These are phyloP conservation scores for Epinephelus cyanopodus DNA, from an alignment of 2,113 vertebrate genomes.

Conservation along the genomic window DNA sequence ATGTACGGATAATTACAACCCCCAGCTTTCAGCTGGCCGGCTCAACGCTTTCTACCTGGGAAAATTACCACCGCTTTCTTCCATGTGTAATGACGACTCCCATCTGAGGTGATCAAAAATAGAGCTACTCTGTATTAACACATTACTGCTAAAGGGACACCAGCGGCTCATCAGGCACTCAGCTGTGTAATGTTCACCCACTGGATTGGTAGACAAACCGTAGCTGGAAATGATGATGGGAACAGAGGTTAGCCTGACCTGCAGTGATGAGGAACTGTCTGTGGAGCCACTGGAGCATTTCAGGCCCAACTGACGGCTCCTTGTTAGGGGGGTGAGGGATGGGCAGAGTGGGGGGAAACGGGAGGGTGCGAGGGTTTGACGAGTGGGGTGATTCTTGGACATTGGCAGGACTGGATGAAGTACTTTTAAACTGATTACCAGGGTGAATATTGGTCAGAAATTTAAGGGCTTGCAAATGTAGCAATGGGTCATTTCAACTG, in stretches of 20 bases:
- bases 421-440: background rate
- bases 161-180: constrained; percentile 37
- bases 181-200: constrained; percentile 42
- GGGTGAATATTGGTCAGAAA: background rate
- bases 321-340: constrained; percentile 41
- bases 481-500: background rate
- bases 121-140: constrained; percentile 38
- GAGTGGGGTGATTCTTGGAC: background rate
- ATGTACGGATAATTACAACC: constrained; percentile 51
- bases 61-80: constrained; percentile 42
- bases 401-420: background rate
- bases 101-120: constrained; percentile 57
- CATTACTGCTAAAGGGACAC: constrained; percentile 47
- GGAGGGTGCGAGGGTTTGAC: constrained; percentile 12
- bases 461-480: background rate
- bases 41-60: constrained; percentile 9
- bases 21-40: constrained; percentile 29
- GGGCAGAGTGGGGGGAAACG: background rate
- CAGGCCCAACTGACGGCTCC: constrained; percentile 42
- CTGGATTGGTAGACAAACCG: constrained; percentile 33
- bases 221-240: constrained; percentile 30
- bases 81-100: constrained; percentile 41
- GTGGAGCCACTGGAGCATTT: constrained; percentile 34
- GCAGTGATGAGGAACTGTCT: constrained; percentile 14
- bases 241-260: constrained; percentile 21